Evolutionary conservation across 2,888 invertebrate species (phyloP).

Genomic region (Itoplectis maculator): DNA sequence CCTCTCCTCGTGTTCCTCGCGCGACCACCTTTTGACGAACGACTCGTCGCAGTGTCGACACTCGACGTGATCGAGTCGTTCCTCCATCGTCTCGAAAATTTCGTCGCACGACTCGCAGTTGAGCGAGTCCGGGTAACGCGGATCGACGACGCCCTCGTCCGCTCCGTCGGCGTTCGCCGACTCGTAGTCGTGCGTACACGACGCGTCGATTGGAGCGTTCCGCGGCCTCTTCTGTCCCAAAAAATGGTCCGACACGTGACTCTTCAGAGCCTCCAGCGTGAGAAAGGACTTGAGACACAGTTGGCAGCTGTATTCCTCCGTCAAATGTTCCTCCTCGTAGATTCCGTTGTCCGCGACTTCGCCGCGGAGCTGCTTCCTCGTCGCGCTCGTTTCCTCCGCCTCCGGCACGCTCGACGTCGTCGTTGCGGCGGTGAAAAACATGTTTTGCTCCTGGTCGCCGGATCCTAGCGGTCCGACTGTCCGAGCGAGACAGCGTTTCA

Average conservation of each 20-base stretch:
- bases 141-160: not conserved
- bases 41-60: slow-evolving; percentile 69
- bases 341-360: slow-evolving; percentile 41
- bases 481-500: not conserved
- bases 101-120: slow-evolving; percentile 72
- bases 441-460: slow-evolving; percentile 1
- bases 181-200: not conserved
- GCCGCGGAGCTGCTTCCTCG: too few relatives aligned
- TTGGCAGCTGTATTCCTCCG: slow-evolving; percentile 73
- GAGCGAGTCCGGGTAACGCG: not conserved
- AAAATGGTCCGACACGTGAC: slow-evolving; percentile 77
- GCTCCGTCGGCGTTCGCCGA: not conserved
- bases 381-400: not conserved
- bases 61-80: slow-evolving; percentile 71
- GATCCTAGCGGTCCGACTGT: not conserved
- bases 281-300: slow-evolving; percentile 74
- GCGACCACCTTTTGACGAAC: slow-evolving; percentile 43
- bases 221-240: slow-evolving; percentile 57
- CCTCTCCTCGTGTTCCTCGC: slow-evolving; percentile 47
- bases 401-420: not conserved
- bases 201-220: not conserved
- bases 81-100: slow-evolving; percentile 69
- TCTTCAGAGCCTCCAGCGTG: slow-evolving; percentile 71
- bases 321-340: slow-evolving; percentile 60
- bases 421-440: slow-evolving; percentile 23